These are phyloP conservation scores for Gavia stellata DNA, from an alignment of 2,113 vertebrate genomes.

Conservation along the genomic window DNA sequence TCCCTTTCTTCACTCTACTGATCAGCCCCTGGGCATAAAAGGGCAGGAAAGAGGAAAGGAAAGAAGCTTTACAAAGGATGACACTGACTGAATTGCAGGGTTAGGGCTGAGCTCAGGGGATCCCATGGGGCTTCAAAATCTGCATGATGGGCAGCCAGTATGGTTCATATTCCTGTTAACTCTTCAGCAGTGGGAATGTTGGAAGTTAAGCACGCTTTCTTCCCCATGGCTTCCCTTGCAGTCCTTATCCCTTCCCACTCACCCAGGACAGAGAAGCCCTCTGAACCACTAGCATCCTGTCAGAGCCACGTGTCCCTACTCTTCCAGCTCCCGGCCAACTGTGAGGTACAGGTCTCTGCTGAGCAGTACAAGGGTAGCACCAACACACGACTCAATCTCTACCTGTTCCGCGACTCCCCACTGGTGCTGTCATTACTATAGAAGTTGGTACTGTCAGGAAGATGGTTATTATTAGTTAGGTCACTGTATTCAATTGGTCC, in stretches of 20 bases:
- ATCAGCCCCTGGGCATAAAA: neutral
- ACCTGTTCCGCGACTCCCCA: conserved; percentile 76
- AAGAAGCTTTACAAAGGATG: conserved; percentile 27
- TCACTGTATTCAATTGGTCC: conserved; percentile 72
- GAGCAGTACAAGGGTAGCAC: conserved; percentile 71
- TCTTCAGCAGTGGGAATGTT: conserved; percentile 28
- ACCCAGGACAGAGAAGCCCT: neutral
- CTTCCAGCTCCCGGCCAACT: conserved; percentile 68
- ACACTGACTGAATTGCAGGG: neutral
- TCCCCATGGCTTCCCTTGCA: neutral
- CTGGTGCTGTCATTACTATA: conserved; percentile 66
- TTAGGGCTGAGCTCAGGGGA: conserved; percentile 25
- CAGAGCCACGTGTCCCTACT: conserved; percentile 14
- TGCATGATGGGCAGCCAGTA: neutral
- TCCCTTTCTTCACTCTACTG: neutral
- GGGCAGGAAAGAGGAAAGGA: conserved; percentile 9
- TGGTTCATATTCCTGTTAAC: conserved; percentile 9
- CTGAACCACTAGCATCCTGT: conserved; percentile 5
- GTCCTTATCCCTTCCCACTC: neutral
- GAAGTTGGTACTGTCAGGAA: conserved; percentile 65
- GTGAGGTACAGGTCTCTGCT: conserved; percentile 75
- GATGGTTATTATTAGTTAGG: conserved; percentile 69
- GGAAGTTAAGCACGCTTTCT: conserved; percentile 21
- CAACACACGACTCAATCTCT: conserved; percentile 64
- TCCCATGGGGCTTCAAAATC: conserved; percentile 22